A percentile compares a stretch with the other conserved stretches of the same genome.
Evolutionary conservation across 64 coral and sea anemone species (phyloP).

Genomic region (Trachythela sp.): DNA sequence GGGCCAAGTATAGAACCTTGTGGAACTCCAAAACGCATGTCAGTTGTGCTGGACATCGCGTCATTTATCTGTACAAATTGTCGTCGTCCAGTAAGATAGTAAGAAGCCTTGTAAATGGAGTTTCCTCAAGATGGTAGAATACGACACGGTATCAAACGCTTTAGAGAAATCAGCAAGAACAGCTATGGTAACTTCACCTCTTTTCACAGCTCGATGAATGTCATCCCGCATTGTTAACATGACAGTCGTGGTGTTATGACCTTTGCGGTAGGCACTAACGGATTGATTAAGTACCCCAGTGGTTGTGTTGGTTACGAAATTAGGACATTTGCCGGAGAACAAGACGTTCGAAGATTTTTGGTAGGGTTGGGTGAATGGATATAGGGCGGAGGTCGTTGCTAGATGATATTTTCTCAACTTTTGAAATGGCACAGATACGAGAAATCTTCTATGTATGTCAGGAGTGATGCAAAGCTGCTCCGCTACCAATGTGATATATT

Average conservation of each 20-base stretch:
- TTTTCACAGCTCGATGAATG: conserved; percentile 23
- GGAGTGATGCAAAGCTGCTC: background rate
- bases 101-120: background rate
- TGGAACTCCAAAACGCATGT: background rate
- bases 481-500: background rate
- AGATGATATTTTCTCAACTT: background rate
- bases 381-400: background rate
- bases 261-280: conserved; percentile 35
- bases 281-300: background rate
- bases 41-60: background rate
- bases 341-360: background rate
- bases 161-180: background rate
- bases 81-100: background rate
- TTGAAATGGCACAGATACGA: background rate
- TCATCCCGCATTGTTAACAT: conserved; percentile 38
- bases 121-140: background rate
- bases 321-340: background rate
- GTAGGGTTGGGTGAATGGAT: background rate
- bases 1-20: background rate
- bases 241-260: conserved; percentile 34
- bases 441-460: background rate
- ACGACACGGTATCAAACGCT: background rate
- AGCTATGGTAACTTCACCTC: conserved; percentile 25
- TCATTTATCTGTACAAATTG: background rate
- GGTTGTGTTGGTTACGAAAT: background rate